phyloP scores from a whole-genome alignment of 2,113 vertebrate species.

The Butastur rufipennis region DNA sequence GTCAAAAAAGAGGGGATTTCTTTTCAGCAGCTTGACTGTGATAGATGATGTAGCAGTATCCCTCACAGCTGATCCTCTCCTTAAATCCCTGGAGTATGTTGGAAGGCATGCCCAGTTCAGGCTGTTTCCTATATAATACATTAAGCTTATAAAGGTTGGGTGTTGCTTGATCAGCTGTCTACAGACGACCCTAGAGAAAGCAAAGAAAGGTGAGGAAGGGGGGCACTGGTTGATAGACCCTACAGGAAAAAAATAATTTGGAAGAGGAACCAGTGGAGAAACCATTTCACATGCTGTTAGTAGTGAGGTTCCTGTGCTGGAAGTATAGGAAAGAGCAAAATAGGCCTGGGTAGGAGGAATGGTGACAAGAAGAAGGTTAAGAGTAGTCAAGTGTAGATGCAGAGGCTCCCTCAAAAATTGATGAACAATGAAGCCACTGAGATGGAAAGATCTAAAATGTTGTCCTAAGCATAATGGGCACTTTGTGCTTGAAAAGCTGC shows the following conservation, averaged over 20 bases:
- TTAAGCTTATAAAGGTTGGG: neutral
- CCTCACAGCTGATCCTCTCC: neutral
- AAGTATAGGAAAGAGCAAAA: neutral
- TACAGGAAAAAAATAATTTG: neutral
- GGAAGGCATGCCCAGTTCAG: neutral
- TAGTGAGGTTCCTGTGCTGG: neutral
- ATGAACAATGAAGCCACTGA: neutral
- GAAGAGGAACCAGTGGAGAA: neutral
- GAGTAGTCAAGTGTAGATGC: neutral
- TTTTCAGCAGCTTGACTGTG: neutral
- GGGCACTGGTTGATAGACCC: neutral
- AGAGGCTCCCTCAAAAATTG: neutral
- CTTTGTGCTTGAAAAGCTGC: neutral
- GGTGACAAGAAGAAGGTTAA: neutral
- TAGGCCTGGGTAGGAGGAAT: neutral
- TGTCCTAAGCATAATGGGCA: neutral
- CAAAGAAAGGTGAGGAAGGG: neutral
- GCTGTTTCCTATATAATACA: neutral
- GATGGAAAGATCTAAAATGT: neutral
- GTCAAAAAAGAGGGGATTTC: neutral
- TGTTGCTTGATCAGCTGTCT: neutral
- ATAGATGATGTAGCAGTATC: neutral
- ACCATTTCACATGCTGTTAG: neutral
- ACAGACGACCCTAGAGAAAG: neutral
- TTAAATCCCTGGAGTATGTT: neutral